These are phyloP conservation scores for Amblyjoppa proteus DNA, from an alignment of 2,888 invertebrate species.

Conservation along the genomic window DNA sequence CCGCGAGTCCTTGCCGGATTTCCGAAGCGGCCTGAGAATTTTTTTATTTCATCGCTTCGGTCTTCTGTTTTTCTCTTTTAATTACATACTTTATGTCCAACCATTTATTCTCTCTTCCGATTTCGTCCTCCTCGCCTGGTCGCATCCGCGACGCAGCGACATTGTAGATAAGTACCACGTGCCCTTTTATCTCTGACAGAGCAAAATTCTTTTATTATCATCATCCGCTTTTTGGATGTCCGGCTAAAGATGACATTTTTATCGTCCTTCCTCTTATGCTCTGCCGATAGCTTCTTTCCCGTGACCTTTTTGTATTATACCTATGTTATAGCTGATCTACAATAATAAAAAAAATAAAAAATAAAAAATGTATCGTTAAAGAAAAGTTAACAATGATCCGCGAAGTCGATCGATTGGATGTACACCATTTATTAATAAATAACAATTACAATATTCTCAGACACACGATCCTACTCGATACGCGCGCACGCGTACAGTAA, in stretches of 20 bases:
- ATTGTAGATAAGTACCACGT: not conserved
- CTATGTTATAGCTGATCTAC: conserved; percentile 51
- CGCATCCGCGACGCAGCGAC: too few species aligned
- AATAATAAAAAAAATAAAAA: conserved; percentile 9
- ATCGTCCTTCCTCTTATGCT: not conserved
- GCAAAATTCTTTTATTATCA: not conserved
- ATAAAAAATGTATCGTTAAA: conserved; percentile 44
- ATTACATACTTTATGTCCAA: conserved; percentile 73
- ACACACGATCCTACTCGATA: conserved; percentile 24
- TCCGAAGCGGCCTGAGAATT: conserved; percentile 55
- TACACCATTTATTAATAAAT: conserved; percentile 68
- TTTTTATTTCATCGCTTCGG: conserved; percentile 62
- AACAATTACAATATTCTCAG: conserved; percentile 60
- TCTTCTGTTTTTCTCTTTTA: conserved; percentile 84
- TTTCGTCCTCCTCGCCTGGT: conserved; percentile 28
- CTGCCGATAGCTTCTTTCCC: conserved; percentile 15
- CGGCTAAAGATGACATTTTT: not conserved
- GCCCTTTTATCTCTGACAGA: not conserved
- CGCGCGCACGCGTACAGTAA: not conserved
- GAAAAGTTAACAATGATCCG: not conserved
- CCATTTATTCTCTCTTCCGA: not conserved
- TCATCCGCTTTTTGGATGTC: not conserved
- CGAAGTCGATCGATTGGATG: conserved; percentile 54
- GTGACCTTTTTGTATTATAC: conserved; percentile 63
- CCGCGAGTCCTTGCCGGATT: conserved; percentile 32